Conservation (phyloP, 1,140 invertebrate species). For the Probaryconus sp. region DNA sequence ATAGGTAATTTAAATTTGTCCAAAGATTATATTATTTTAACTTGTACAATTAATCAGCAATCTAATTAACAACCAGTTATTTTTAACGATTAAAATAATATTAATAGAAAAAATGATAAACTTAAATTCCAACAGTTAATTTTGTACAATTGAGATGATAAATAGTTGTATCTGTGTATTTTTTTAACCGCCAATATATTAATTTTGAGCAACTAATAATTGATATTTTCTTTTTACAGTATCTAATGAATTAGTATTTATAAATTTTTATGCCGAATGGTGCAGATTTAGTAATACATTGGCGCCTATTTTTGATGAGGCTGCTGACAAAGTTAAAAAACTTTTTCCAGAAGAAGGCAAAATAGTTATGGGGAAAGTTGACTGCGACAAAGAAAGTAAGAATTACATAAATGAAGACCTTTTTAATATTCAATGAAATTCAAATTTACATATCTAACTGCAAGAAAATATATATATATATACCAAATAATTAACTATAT, state of each 20-base stretch:
- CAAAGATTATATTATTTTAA: slow-evolving; percentile 69
- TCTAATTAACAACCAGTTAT: too few species aligned
- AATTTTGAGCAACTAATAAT: slow-evolving; percentile 16
- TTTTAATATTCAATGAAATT: slow-evolving; percentile 13
- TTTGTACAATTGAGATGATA: not conserved
- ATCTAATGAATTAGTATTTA: slow-evolving; percentile 96
- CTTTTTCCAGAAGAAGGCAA: slow-evolving; percentile 89
- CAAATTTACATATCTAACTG: too few species aligned
- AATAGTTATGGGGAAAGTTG: slow-evolving; percentile 97
- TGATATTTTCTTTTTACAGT: slow-evolving; percentile 82
- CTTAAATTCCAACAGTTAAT: too few species aligned
- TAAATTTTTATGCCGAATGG: slow-evolving; percentile 99
- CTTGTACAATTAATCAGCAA: not conserved
- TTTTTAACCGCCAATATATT: not conserved
- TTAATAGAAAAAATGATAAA: too few species aligned
- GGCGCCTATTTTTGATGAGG: slow-evolving; percentile 97
- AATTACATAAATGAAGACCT: slow-evolving; percentile 19
- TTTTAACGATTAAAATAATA: too few species aligned
- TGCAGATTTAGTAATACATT: slow-evolving; percentile 97
- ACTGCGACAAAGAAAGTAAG: slow-evolving; percentile 95
- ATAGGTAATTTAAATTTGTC: slow-evolving; percentile 87
- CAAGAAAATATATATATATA: slow-evolving; percentile 5
- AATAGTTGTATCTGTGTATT: not conserved
- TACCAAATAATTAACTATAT: slow-evolving; percentile 2
- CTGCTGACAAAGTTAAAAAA: slow-evolving; percentile 90